Percentiles rank a stretch among this genome's conserved stretches.
These are phyloP conservation scores for Pristionchus japonicus DNA, from an alignment of 2,888 invertebrate species.

Conservation along the genomic window DNA sequence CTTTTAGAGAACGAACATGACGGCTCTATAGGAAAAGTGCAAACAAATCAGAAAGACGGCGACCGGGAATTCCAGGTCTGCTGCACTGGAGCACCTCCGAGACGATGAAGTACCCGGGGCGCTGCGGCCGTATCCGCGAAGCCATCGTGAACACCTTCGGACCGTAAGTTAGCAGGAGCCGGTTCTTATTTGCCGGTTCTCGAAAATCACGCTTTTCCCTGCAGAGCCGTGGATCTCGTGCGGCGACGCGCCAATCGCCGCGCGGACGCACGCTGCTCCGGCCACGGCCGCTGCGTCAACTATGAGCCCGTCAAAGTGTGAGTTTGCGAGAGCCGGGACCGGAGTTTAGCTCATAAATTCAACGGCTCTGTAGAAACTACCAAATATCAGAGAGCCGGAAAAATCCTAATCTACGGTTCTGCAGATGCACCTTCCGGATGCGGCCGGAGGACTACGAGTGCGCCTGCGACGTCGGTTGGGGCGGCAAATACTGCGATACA, in stretches of 20 bases:
- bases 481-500: background rate
- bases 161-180: background rate
- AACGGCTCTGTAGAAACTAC: background rate
- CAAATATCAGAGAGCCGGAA: background rate
- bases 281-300: conserved; percentile 18
- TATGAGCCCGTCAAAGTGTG: background rate
- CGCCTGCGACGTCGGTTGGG: background rate
- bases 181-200: background rate
- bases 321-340: background rate
- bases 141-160: background rate
- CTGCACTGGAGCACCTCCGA: conserved; percentile 30
- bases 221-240: background rate
- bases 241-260: conserved; percentile 12
- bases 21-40: no score
- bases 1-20: no score
- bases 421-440: conserved; percentile 39
- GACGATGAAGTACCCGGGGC: no score
- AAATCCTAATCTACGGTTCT: background rate
- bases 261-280: background rate
- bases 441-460: background rate
- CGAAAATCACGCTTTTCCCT: no score
- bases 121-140: background rate
- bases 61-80: no score
- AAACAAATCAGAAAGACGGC: no score
- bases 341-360: background rate